Base-by-base conservation (phyloP, 2,797 vertebrate genomes). In the Clarias fuscus region DNA sequence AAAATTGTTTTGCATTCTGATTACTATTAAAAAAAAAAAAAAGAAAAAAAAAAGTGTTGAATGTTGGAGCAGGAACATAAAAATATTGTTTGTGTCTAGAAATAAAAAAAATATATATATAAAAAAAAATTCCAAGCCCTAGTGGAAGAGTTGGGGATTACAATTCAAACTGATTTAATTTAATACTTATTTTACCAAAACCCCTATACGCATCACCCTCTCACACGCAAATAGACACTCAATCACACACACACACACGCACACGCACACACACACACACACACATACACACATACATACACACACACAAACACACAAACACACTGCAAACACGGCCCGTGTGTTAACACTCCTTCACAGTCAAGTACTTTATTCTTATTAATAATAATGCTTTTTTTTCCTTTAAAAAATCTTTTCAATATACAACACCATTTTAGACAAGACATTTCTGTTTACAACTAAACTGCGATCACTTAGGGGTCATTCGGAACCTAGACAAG, bases 291-390 rank as follows among this genome's bases (percentile, higher is more conserved):
- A n/a, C n/a, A n/a, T n/a, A n/a, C n/a, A n/a, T n/a, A n/a, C n/a
- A n/a, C n/a, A 33, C 24, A 81, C 30, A 30, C 43, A 73, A 37
- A 68, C 22, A 72, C 43, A 30, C 24, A 81, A 24, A 59, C 40
- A 27, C 83, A 48, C 15, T 1, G 27, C 75, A 61, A 62, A 22
- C 33, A 79, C 53, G 61, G 77, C 48, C 83, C 27, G 71, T 48
- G 80, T 73, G 71, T 88, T 89, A 89, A 89, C 89, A 91, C 89
- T 90, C 88, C 88, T 92, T 88, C 91, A 92, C 91, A 92, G 90
- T 93, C 92, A 92, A 91, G 88, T 91, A 91, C 90, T 93, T 93
- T 93, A 93, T 92, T 93, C 88, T 92, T 90, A 90, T 91, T 91
- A 90, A 92, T 91, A 90, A 92, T 91, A 90, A 86, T 85, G 64